Base-by-base conservation (phyloP, 2,797 vertebrate species). In the Diglossa cyanea region DNA sequence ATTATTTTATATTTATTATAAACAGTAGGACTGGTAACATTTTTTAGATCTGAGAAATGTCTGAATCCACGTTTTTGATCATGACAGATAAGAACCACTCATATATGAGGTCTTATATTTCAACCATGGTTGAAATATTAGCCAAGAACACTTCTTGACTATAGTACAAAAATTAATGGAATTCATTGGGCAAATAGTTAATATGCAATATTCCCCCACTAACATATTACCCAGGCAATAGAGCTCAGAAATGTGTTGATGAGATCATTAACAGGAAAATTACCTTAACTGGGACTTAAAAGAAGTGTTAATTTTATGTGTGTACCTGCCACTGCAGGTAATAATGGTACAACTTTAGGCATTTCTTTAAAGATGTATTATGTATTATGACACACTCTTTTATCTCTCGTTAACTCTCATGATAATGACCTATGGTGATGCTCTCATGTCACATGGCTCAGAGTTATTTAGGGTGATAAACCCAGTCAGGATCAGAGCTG, bases 391-490 rank as follows among this genome's bases (percentile, higher is more conserved):
- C 42, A 39, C 35, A 14, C 24, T 45, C 21, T 83, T 85, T 54
- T 47, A 65, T 50, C 53, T 39, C 7, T 48, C 25, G 2, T 81
- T 86, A 86, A 48, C 11, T 61, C 39, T 17, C 28, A n/a, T 1
- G 3, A 17, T 73, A 60, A 65, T 78, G 66, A 39, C 28, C 28
- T 21, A 8, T 73, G 87, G 19, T 45, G 35, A 35, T 26, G 23
- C 17, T 21, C 50, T 80, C 31, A 4, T 5, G 1, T 79, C 55
- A 70, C 14, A 0, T 50, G 42, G 10, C 35, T 5, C 6, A 1
- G 47, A 66, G 45, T 63, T 86, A 77, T 55, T 88, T 21, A 35
- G 83, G 57, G n/a, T 61, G 57, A 73, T 51, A 66, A 79, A 90
- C 7, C 15, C 44, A 40, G 53, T 30, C 31, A 48, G 30, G 53